Evolutionary conservation across 2,113 vertebrate species (phyloP), one percentile per base, ranked within the genome.

Genomic region (Chitala chitala): DNA sequence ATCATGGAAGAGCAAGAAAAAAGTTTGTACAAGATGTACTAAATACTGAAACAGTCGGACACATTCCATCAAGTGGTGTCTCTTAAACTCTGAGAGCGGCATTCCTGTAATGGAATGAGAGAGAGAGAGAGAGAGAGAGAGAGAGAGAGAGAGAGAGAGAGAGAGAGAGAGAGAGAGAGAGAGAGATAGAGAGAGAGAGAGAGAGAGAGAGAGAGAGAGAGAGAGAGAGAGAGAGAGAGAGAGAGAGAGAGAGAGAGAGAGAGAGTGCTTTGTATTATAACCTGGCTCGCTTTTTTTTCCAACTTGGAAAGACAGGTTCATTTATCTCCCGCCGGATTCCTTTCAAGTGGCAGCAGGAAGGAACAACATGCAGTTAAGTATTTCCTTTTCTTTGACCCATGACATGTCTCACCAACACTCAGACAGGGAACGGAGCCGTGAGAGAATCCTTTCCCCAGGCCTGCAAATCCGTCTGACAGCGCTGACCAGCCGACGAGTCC

Each of bases 331-430:
- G 79, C 22, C 81, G 84, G 78, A 85, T 81, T 70, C 71, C 78
- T 77, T 81, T 72, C 65, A 54, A 83, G 78, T 75, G 76, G 66
- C 76, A 73, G 76, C 64, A 55, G 78, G 85, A 78, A 81, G 71
- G 78, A 86, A 85, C 82, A 85, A 86, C 78, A 83, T 86, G 82
- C 72, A 61, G 72, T 78, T 81, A 84, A 84, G 75, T 78, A 79
- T 83, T 83, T 82, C 84, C 79, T 79, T 82, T 81, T 76, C 78
- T 70, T 78, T 84, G 83, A 85, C 84, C 83, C 69, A 31, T 86
- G 82, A 85, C 85, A 82, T 59, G 29, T 76, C 78, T 76, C 76
- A 54, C 40, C 33, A 53, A 42, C 50, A 40, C 58, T 63, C 40
- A 76, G 72, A 68, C 33, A 7, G 76, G 68, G 78, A 75, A 56